Percentiles rank a stretch among this genome's conserved stretches.
These are phyloP conservation scores for Mastigias papua DNA, from an alignment of 30 jellyfish, hydroid and myxozoan species.

Conservation along the genomic window DNA sequence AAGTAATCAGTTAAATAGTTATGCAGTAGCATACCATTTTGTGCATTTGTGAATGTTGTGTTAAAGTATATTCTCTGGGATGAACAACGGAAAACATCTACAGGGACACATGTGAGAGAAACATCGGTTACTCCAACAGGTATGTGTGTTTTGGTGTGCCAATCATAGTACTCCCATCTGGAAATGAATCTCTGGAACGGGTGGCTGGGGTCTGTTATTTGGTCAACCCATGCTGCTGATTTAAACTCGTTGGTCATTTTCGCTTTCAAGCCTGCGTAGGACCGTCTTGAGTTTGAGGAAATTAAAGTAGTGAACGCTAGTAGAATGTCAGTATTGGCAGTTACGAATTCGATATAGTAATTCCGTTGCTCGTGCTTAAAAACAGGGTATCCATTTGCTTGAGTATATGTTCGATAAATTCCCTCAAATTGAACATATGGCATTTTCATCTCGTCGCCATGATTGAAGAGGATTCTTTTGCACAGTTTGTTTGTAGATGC, in stretches of 20 bases:
- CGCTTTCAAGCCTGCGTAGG: conserved; percentile 23
- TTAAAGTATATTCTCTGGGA: conserved; percentile 32
- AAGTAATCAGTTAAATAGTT: conserved; percentile 45
- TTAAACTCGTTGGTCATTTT: conserved; percentile 8
- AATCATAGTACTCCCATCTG: conserved; percentile 50
- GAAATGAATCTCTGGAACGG: conserved; percentile 38
- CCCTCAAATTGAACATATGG: conserved; percentile 34
- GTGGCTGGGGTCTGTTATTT: conserved; percentile 13
- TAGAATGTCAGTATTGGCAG: not conserved
- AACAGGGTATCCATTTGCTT: conserved; percentile 5
- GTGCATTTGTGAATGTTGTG: conserved; percentile 22
- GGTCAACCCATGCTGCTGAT: conserved; percentile 10
- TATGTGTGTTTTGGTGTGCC: conserved; percentile 18
- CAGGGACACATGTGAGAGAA: conserved; percentile 21
- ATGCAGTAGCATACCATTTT: conserved; percentile 20
- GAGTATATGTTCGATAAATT: not conserved
- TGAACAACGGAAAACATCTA: conserved; percentile 48
- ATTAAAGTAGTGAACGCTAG: not conserved
- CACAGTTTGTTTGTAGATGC: not conserved
- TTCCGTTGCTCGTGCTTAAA: conserved; percentile 52
- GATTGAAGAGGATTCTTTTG: conserved; percentile 9
- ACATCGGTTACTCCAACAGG: conserved; percentile 1
- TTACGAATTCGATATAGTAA: conserved; percentile 13
- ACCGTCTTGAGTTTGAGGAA: not conserved
- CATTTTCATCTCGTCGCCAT: conserved; percentile 28